A percentile compares a stretch with the other conserved stretches of the same genome.
Conservation (phyloP, 2,113 vertebrate genomes). For the Cercopithecus mona region DNA sequence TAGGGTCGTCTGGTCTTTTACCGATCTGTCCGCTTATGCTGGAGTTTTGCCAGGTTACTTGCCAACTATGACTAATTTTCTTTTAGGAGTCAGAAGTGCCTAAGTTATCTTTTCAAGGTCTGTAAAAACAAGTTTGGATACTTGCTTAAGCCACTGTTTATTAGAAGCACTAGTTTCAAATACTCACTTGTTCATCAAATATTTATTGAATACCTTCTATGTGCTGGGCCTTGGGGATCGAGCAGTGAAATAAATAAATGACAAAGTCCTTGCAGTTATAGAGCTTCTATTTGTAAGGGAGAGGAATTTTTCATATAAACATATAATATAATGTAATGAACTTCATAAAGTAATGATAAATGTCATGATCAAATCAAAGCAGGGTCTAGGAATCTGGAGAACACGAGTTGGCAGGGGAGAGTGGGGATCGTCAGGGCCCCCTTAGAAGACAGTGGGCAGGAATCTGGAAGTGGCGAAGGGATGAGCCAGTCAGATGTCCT, state of each 20-base stretch:
- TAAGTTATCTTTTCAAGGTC: neutral
- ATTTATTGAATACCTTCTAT: constrained; percentile 42
- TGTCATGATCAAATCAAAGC: neutral
- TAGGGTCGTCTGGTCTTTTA: neutral
- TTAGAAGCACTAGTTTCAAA: constrained; percentile 44
- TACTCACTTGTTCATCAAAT: constrained; percentile 39
- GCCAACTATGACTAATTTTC: neutral
- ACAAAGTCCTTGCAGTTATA: neutral
- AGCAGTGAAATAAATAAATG: neutral
- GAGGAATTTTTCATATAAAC: neutral
- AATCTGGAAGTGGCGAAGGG: neutral
- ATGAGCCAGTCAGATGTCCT: neutral
- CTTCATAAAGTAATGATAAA: neutral
- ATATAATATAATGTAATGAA: neutral
- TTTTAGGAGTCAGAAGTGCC: neutral
- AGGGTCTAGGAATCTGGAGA: neutral
- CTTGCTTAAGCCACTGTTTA: constrained; percentile 34
- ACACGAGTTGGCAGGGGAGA: neutral
- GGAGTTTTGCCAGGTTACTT: neutral
- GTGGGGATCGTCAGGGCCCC: neutral
- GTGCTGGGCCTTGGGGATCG: neutral
- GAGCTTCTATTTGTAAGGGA: neutral
- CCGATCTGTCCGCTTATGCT: neutral
- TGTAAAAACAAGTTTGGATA: constrained; percentile 25
- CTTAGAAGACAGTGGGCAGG: neutral